A percentile compares a stretch with the other conserved stretches of the same genome.
Evolutionary conservation across 2,888 invertebrate genomes (phyloP).

Genomic region (Formica aserva): DNA sequence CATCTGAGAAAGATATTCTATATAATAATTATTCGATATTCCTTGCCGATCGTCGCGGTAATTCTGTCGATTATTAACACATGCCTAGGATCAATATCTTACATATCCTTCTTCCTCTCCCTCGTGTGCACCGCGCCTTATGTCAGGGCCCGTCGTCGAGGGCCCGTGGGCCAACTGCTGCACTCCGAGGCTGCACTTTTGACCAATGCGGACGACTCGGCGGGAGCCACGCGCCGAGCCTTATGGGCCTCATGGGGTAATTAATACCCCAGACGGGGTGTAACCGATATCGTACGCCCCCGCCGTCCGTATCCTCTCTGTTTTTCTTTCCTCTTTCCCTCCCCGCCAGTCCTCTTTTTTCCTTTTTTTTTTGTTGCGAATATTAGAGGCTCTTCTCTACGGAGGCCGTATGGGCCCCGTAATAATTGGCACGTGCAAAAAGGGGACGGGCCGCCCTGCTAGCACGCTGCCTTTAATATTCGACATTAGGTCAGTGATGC

Average conservation of each 20-base stretch:
- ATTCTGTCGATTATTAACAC: slow-evolving; percentile 58
- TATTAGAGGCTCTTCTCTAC: slow-evolving; percentile 55
- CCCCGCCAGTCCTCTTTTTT: neutral
- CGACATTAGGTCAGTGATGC: slow-evolving; percentile 58
- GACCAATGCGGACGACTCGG: slow-evolving; percentile 50
- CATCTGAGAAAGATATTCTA: neutral
- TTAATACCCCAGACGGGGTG: slow-evolving; percentile 66
- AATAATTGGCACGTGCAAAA: slow-evolving; percentile 65
- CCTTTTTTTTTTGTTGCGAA: slow-evolving; percentile 25
- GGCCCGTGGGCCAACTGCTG: slow-evolving; percentile 66
- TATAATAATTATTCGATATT: slow-evolving; percentile 52
- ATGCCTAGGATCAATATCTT: slow-evolving; percentile 49
- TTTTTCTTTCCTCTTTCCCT: slow-evolving; percentile 12
- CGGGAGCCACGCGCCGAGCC: slow-evolving; percentile 66
- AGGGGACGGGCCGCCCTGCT: slow-evolving; percentile 45
- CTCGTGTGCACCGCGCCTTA: slow-evolving; percentile 48
- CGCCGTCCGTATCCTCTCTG: slow-evolving; percentile 47
- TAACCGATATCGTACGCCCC: slow-evolving; percentile 64
- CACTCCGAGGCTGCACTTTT: slow-evolving; percentile 50
- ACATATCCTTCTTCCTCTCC: slow-evolving; percentile 24
- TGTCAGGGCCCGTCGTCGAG: slow-evolving; percentile 39
- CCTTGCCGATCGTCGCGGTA: slow-evolving; percentile 40
- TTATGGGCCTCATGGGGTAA: slow-evolving; percentile 64
- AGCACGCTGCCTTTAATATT: slow-evolving; percentile 47
- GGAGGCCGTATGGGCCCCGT: slow-evolving; percentile 61